phyloP scores from a whole-genome alignment of 2,888 invertebrate genomes.

The Tipula confusa region DNA sequence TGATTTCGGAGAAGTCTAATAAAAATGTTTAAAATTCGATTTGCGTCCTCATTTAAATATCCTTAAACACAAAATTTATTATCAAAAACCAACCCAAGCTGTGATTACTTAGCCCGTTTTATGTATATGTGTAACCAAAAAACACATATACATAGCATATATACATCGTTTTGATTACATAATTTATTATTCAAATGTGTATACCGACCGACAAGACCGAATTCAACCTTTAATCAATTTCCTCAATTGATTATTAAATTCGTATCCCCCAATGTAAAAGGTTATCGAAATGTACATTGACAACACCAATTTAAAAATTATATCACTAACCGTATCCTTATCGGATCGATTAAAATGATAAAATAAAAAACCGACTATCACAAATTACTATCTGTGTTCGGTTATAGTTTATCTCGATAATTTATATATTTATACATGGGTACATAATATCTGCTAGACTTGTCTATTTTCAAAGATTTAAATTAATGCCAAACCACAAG shows the following conservation, averaged over 20 bases:
- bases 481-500: not conserved
- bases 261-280: not conserved
- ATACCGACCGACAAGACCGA: no score
- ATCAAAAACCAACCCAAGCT: no score
- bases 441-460: not conserved
- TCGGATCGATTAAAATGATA: not conserved
- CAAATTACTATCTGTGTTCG: not conserved
- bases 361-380: not conserved
- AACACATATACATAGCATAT: no score
- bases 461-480: not conserved
- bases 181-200: no score
- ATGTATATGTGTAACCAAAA: no score
- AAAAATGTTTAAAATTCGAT: no score
- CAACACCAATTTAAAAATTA: not conserved
- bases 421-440: no score
- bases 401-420: not conserved
- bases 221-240: not conserved
- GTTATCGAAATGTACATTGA: not conserved
- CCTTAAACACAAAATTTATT: no score
- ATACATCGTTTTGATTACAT: no score
- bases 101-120: no score
- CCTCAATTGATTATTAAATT: not conserved
- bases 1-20: no score
- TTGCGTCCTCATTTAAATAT: no score
- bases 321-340: not conserved